phyloP scores from a whole-genome alignment of 2,888 invertebrate genomes.

The Liopterus haemorrhoidalis region DNA sequence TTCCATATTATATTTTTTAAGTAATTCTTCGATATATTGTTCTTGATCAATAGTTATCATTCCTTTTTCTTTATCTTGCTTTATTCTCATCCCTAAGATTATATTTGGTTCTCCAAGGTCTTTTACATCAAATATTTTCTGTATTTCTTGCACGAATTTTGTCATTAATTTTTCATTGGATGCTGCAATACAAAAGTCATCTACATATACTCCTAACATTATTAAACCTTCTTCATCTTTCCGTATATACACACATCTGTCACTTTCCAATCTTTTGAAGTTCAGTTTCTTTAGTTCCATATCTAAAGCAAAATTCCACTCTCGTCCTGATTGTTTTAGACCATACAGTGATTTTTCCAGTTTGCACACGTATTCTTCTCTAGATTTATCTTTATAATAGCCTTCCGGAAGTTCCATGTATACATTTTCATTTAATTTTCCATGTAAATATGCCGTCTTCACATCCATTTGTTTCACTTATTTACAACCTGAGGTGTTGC shows the following conservation, averaged over 20 bases:
- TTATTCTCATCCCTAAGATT: neutral
- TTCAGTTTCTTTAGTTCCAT: neutral
- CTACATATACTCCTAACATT: conserved; percentile 4
- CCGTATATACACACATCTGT: neutral
- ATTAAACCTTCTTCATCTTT: neutral
- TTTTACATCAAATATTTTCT: neutral
- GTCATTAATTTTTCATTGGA: conserved; percentile 1
- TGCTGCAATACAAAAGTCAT: conserved; percentile 1
- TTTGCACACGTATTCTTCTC: neutral
- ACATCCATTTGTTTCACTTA: no score
- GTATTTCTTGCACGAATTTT: neutral
- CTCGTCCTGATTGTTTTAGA: conserved; percentile 2
- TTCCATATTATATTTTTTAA: conserved; percentile 2
- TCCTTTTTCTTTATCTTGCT: neutral
- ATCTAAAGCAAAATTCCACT: neutral
- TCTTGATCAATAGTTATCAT: neutral
- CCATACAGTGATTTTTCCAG: conserved; percentile 1
- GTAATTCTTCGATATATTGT: neutral
- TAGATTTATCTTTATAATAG: no score
- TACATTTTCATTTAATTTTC: no score
- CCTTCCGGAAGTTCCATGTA: no score
- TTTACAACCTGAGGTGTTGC: no score
- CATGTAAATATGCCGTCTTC: no score
- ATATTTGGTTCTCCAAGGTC: conserved; percentile 4
- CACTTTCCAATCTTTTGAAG: neutral